Base-by-base conservation (phyloP, 1,140 invertebrate species). In the Euura lappo region DNA sequence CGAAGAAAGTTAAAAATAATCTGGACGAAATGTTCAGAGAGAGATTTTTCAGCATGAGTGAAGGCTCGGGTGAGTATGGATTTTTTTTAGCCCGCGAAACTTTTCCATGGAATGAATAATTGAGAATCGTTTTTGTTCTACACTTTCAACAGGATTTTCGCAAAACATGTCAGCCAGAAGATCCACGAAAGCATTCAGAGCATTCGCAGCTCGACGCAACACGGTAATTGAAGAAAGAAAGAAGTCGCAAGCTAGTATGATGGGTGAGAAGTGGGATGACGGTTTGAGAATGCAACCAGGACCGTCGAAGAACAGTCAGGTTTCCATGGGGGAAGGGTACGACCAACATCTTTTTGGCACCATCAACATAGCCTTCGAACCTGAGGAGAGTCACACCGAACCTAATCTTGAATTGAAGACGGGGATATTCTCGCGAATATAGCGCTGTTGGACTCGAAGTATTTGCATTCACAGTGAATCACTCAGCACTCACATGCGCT, bases 11-110 rank as follows among this genome's bases (percentile, higher is more conserved):
- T 77, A 95, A 96, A 71, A 94, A 95, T 69, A 97, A 95, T 2
- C 86, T 97, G 68, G 95, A 97, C 85, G 95, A 96, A 65, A 95
- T 95, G 0, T 97, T 97, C 85, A 94, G 95, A 80, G 95, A 96
- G 79, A 88, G 94, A 72, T 96, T 96, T 89, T 91, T 94, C 68
- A 94, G 93, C 78, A 91, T 95, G 13, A n/a, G 8, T 13, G 91
- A 90, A 10, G 91, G 94, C 79, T 91, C 90, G 10, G 91, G 90
- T 78, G 90, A 89, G 75, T 87, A 89, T 74, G 89, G 89, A 80
- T n/a, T 4, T 8, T 60, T 60, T 60, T 11, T 8, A 60, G 10
- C 13, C 13, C 51, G 42, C 70, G 10, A 51, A 45, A 43, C 47
- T 71, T 64, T 60, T 79, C 81, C 76, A 42, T 72, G 81, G 65